Conservation (phyloP, 2,888 invertebrate species). For the Tortrix viridana region DNA sequence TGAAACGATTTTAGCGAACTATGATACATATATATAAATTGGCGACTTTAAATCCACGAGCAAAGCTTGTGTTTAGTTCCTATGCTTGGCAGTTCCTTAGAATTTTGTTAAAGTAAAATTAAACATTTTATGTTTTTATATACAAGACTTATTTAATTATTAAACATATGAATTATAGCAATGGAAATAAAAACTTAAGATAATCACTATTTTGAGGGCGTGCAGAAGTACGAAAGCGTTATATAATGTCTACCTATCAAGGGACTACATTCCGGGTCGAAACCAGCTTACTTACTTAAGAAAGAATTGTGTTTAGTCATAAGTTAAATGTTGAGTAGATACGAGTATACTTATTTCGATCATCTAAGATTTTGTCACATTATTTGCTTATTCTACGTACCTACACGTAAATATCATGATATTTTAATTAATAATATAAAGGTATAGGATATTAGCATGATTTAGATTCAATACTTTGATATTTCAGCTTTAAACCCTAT, state of each 20-base stretch:
- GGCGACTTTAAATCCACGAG: conserved; percentile 66
- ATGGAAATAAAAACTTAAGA: too few relatives aligned
- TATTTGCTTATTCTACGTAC: conserved; percentile 17
- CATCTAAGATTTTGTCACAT: conserved; percentile 28
- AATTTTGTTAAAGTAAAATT: conserved; percentile 51
- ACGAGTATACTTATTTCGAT: conserved; percentile 19
- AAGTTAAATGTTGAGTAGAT: conserved; percentile 22
- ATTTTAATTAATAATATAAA: conserved; percentile 30
- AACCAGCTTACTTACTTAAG: conserved; percentile 14
- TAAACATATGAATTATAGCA: too few relatives aligned
- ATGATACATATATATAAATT: conserved; percentile 28
- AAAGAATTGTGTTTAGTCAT: conserved; percentile 28
- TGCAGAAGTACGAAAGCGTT: conserved; percentile 30
- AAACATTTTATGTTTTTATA: conserved; percentile 46
- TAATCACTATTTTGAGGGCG: conserved; percentile 13
- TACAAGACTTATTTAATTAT: not conserved
- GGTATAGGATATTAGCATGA: conserved; percentile 28
- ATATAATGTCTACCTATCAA: not conserved
- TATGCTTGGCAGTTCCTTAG: conserved; percentile 64
- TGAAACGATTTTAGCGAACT: conserved; percentile 54
- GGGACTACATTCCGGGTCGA: not conserved
- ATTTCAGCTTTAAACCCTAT: conserved; percentile 24
- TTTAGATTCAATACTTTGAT: conserved; percentile 28
- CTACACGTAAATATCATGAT: conserved; percentile 26
- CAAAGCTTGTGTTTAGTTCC: conserved; percentile 82